Evolutionary conservation across 1,140 invertebrate species (phyloP).

Genomic region (Rhopalosiphum maidis): DNA sequence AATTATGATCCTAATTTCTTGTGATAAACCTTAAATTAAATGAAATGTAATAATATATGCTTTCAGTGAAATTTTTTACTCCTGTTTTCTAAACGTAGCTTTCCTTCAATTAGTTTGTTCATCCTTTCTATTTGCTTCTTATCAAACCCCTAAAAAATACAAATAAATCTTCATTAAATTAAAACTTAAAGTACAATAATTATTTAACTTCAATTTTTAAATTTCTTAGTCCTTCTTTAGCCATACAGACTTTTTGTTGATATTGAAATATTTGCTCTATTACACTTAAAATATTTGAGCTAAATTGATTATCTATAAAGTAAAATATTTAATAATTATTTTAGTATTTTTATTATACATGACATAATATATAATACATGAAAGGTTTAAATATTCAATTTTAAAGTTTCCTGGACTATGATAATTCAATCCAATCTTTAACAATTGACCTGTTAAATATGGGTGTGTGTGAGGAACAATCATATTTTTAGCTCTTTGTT

Average conservation of each 20-base stretch:
- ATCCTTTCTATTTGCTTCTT: not conserved
- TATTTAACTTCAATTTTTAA: constrained; percentile 39
- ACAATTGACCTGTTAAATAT: constrained; percentile 16
- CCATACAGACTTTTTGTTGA: constrained; percentile 25
- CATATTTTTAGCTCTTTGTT: constrained; percentile 17
- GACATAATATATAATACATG: not conserved
- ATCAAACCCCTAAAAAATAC: not conserved
- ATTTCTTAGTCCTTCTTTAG: constrained; percentile 26
- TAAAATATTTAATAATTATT: not conserved
- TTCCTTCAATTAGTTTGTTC: not conserved
- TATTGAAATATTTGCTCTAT: constrained; percentile 32
- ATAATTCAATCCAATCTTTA: not conserved
- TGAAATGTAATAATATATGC: too few species aligned
- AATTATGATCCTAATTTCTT: not conserved
- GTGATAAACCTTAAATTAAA: not conserved
- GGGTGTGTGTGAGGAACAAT: not conserved
- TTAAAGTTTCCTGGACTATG: constrained; percentile 29
- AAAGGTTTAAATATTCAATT: constrained; percentile 23
- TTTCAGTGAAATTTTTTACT: not conserved
- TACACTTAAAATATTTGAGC: not conserved
- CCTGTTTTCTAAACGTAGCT: not conserved
- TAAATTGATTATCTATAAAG: constrained; percentile 46
- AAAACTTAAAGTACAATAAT: not conserved
- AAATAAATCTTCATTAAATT: not conserved
- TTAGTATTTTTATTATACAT: not conserved